Evolutionary conservation across 2,113 vertebrate species (phyloP).

Genomic region (Oryzias woworae): DNA sequence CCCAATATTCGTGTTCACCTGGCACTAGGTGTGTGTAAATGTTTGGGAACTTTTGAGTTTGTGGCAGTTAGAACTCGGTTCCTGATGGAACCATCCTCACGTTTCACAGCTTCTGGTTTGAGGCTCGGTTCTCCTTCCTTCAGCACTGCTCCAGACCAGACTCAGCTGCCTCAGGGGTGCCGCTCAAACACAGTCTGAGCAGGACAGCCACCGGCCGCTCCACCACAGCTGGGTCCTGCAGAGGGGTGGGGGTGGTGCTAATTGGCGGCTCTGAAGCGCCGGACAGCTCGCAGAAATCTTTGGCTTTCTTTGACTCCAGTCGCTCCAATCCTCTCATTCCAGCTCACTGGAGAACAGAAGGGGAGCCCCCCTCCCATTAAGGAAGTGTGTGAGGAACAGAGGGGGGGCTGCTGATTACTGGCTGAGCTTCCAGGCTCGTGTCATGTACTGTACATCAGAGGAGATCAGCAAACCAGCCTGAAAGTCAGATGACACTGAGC

Average conservation of each 20-base stretch:
- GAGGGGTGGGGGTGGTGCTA: conserved; percentile 47
- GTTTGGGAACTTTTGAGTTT: too few relatives aligned
- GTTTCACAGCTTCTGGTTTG: too few relatives aligned
- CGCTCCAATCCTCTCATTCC: conserved; percentile 77
- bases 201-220: conserved; percentile 60
- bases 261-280: conserved; percentile 70
- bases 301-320: conserved; percentile 26
- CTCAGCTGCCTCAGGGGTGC: too few relatives aligned
- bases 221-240: conserved; percentile 10
- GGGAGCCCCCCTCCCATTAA: conserved; percentile 49
- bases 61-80: too few relatives aligned
- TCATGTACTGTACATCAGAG: conserved; percentile 80
- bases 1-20: too few relatives aligned
- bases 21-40: too few relatives aligned
- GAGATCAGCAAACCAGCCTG: conserved; percentile 76
- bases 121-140: too few relatives aligned
- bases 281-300: conserved; percentile 67
- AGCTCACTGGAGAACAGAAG: conserved; percentile 71
- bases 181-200: neutral
- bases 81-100: too few relatives aligned
- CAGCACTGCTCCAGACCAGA: too few relatives aligned
- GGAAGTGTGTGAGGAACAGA: conserved; percentile 12
- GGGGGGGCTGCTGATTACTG: conserved; percentile 51
- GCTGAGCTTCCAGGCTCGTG: conserved; percentile 58
- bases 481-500: conserved; percentile 79